phyloP scores from a whole-genome alignment of 2,113 vertebrate genomes.

The Epinephelus moara region DNA sequence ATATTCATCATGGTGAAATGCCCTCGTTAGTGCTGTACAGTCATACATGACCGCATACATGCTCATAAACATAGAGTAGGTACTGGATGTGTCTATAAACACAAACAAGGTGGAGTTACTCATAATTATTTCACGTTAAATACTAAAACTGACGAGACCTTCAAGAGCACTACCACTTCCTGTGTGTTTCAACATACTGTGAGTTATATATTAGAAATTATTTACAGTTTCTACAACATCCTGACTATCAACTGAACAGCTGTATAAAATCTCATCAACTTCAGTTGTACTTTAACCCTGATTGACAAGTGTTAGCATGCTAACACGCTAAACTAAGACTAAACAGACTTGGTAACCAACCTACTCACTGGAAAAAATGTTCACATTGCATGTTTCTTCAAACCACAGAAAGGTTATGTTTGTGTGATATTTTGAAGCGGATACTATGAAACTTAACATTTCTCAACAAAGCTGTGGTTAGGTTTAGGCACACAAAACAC shows the following conservation, averaged over 20 bases:
- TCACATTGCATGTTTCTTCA: too few relatives aligned
- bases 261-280: neutral
- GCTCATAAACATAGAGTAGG: neutral
- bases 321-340: too few relatives aligned
- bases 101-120: neutral
- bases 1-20: slow-evolving; percentile 58
- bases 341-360: too few relatives aligned
- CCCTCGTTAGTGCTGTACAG: neutral
- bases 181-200: neutral
- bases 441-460: too few relatives aligned
- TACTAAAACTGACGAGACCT: neutral
- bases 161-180: neutral
- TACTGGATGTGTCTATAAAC: neutral
- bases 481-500: too few relatives aligned
- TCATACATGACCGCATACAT: neutral
- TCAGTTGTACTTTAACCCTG: too few relatives aligned
- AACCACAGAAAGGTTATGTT: too few relatives aligned
- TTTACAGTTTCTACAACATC: neutral
- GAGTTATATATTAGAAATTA: neutral
- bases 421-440: too few relatives aligned
- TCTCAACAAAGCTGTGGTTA: too few relatives aligned
- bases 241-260: neutral
- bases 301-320: too few relatives aligned
- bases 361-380: too few relatives aligned
- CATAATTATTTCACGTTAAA: neutral